These are phyloP conservation scores for Pyrochroa serraticornis DNA, from an alignment of 2,888 invertebrate species.

Conservation along the genomic window DNA sequence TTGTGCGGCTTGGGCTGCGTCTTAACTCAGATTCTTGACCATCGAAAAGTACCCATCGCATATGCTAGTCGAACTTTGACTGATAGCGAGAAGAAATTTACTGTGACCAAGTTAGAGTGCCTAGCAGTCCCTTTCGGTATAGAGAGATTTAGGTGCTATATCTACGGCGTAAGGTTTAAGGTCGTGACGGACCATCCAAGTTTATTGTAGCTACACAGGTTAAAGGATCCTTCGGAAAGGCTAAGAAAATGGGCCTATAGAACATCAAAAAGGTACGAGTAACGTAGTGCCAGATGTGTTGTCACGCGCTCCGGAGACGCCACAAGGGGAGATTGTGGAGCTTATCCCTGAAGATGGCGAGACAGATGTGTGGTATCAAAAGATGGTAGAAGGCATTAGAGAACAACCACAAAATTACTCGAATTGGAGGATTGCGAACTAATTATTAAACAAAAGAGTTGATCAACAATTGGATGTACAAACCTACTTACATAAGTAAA, in stretches of 20 bases:
- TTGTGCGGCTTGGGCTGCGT: constrained; percentile 14
- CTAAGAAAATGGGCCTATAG: constrained; percentile 34
- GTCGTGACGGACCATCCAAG: constrained; percentile 40
- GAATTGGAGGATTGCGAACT: no score
- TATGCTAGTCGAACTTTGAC: constrained; percentile 28
- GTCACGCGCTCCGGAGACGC: no score
- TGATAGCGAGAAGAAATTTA: constrained; percentile 15
- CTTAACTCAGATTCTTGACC: constrained; percentile 16
- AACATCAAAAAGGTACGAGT: neutral
- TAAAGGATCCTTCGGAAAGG: constrained; percentile 38
- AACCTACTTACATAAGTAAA: neutral
- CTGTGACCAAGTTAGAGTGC: constrained; percentile 28
- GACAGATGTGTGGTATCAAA: no score
- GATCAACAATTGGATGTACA: no score
- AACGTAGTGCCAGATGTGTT: constrained; percentile 2
- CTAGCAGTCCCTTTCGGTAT: constrained; percentile 23
- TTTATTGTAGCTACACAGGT: constrained; percentile 35
- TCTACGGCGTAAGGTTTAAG: constrained; percentile 35
- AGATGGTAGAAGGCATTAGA: no score
- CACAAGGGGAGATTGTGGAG: no score
- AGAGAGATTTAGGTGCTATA: constrained; percentile 32
- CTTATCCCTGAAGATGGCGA: no score
- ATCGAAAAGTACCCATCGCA: constrained; percentile 23
- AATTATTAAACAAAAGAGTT: no score
- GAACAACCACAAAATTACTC: neutral